Base-by-base conservation (phyloP, 2,797 vertebrate species). In the Fundulus diaphanus region DNA sequence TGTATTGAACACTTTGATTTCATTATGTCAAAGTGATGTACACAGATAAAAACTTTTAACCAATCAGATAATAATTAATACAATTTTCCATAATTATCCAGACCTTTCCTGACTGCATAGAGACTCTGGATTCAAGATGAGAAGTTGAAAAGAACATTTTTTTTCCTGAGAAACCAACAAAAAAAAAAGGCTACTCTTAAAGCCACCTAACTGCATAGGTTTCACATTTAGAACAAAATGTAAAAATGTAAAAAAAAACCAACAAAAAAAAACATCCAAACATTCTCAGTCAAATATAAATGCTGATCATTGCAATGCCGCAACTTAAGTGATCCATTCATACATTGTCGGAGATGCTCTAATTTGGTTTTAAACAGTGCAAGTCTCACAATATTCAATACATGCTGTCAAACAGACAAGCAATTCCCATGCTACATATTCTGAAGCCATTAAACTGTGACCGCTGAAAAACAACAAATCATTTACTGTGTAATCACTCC, bases 381-480 rank as follows among this genome's bases (percentile, higher is more conserved):
- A 66, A 40, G 33, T 54, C 33, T 67, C 16, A 59, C 49, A 59
- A 15, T 33, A 31, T 77, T 71, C 40, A 31, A 46, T 31, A 42
- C 18, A 31, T 59, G 24, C 59, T 27, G 77, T 76, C n/a, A 51
- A 71, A 31, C 16, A 48, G 35, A 2, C 13, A 54, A 59, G 63
- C 29, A 65, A 56, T 70, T 33, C 33, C 27, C 16, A 16, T 33
- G 7, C 12, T 12, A 37, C 33, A 18, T 24, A n/a, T 31, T 54
- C 0, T 31, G 3, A 13, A 22, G 7, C 18, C 8, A 51, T 59
- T 29, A 63, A 54, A 71, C 33, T 5, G 1, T 5, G 33, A 22
- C 22, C 16, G 75, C 27, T 69, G 56, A 37, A 37, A n/a, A 82
- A 51, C 56, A 73, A 49, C 54, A 68, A 54, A n/a, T 56, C 6